Evolutionary conservation across 2,797 vertebrate genomes (phyloP), one percentile per base, ranked within the genome.

Genomic region (Ispidina picta): DNA sequence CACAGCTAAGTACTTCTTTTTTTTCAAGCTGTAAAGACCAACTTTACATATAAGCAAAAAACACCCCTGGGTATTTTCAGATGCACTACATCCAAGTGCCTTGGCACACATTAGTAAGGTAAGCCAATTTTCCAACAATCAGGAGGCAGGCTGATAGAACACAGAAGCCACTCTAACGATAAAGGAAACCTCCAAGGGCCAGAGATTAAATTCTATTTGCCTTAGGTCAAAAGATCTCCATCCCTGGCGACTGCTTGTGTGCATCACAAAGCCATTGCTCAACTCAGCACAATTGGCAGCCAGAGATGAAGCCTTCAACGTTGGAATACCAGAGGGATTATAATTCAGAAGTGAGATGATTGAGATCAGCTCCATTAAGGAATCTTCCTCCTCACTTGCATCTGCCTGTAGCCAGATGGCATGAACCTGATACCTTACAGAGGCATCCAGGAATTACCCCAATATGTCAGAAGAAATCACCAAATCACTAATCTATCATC

Each of bases 151-250:
- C 23, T 19, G 65, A 71, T 18, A 33, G 13, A 65, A 69, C 1
- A 6, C 55, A 69, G 69, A 52, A 73, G 19, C 39, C 82, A 26
- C 58, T 51, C 19, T 1, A 29, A 59, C 52, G 66, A 29, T 12
- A 71, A 71, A 65, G 21, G 29, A 92, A 95, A 69, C 33, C 92
- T 80, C 92, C 79, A 65, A 77, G 82, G 88, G 44, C 69, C 72
- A 87, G 35, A 81, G 63, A 93, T 90, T 87, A 92, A 90, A 69
- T 41, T 85, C 59, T 33, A 28, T 83, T 89, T 92, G 85, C 89
- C 66, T 90, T 9, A 75, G 79, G 94, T 93, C 92, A 89, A 26
- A 89, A 76, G 43, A 80, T 41, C 74, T 65, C 3, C n/a, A 72
- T 49, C 86, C 68, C 91, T 19, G 41, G 78, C 0, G 78, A 82